Evolutionary conservation across 2,113 vertebrate species (phyloP).

Genomic region (Aphyosemion australe): DNA sequence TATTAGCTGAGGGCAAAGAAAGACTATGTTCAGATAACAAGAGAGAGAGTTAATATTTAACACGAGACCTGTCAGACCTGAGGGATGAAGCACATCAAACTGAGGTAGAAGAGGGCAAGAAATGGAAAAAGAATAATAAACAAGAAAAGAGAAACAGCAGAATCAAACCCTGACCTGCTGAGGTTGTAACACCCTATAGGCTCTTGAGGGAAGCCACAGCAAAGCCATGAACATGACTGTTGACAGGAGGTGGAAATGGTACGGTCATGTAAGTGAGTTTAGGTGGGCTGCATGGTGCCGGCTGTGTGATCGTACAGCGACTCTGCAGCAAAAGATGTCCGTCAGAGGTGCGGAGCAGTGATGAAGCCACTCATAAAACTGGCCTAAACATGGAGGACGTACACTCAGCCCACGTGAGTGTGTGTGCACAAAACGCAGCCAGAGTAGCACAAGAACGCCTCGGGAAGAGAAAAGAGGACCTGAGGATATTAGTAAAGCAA

Average conservation of each 20-base stretch:
- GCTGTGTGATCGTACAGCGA: slow-evolving; percentile 17
- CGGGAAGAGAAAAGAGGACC: slow-evolving; percentile 55
- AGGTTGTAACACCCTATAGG: slow-evolving; percentile 11
- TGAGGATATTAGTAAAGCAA: slow-evolving; percentile 67
- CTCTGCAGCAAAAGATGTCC: slow-evolving; percentile 23
- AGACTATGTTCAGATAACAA: slow-evolving; percentile 2
- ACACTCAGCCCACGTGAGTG: slow-evolving; percentile 6
- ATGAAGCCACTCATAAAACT: slow-evolving; percentile 72
- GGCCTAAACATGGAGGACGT: slow-evolving; percentile 49
- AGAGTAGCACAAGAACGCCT: slow-evolving; percentile 43
- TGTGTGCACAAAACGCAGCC: slow-evolving; percentile 4
- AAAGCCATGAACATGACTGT: slow-evolving; percentile 4
- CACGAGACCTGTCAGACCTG: slow-evolving; percentile 9
- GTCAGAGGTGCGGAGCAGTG: slow-evolving; percentile 11
- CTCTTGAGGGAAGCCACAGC: not conserved
- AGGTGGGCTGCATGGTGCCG: not conserved
- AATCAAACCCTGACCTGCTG: not conserved
- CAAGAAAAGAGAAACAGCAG: not conserved
- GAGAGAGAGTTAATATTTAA: slow-evolving; percentile 37
- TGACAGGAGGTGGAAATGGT: not conserved
- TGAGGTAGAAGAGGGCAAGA: slow-evolving; percentile 4
- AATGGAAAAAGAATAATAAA: not conserved
- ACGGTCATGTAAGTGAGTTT: not conserved
- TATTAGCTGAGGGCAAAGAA: slow-evolving; percentile 6
- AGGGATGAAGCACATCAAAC: slow-evolving; percentile 25